Conservation (phyloP, 2,888 invertebrate species). For the Scelioninae gen. 2 region DNA sequence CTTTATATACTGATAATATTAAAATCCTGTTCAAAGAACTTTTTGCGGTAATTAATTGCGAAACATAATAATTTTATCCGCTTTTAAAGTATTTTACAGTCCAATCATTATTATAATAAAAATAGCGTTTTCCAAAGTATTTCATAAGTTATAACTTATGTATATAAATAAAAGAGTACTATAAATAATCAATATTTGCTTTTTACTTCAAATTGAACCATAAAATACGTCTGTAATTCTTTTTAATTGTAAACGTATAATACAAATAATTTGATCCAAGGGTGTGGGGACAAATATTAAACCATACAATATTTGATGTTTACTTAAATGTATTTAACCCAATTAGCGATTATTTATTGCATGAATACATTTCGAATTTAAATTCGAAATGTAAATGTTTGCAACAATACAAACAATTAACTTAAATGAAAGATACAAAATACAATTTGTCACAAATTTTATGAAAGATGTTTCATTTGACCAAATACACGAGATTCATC, state of each 20-base stretch:
- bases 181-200: not conserved
- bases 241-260: not conserved
- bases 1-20: not conserved
- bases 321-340: slow-evolving; percentile 51
- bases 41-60: slow-evolving; percentile 7
- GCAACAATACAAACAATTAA: slow-evolving; percentile 33
- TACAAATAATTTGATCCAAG: not conserved
- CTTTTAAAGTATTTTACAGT: slow-evolving; percentile 30
- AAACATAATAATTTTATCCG: slow-evolving; percentile 15
- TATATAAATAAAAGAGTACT: slow-evolving; percentile 27
- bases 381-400: slow-evolving; percentile 29
- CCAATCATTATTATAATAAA: slow-evolving; percentile 21
- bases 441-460: slow-evolving; percentile 32
- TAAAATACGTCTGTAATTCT: no score
- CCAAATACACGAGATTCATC: slow-evolving; percentile 42
- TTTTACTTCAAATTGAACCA: no score
- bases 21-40: slow-evolving; percentile 2
- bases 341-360: slow-evolving; percentile 41
- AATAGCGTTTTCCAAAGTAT: slow-evolving; percentile 34
- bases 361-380: slow-evolving; percentile 31
- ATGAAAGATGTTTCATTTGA: slow-evolving; percentile 21
- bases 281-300: not conserved
- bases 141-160: slow-evolving; percentile 31
- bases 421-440: slow-evolving; percentile 34
- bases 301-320: not conserved